Base-by-base conservation (phyloP, 1,140 invertebrate species). In the Panulirus ornatus region DNA sequence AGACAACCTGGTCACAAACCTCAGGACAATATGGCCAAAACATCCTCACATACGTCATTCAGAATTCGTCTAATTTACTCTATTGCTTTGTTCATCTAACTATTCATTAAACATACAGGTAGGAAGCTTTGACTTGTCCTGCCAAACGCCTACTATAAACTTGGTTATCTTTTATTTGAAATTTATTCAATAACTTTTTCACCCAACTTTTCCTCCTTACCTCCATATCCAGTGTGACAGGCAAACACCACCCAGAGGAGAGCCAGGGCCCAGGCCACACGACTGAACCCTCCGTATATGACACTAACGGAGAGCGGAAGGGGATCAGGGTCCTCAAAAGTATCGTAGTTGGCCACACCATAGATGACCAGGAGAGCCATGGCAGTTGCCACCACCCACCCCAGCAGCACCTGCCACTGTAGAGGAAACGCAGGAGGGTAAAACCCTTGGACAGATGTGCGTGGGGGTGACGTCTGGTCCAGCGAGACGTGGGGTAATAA, bases 221-320 rank as follows among this genome's bases (percentile, higher is more conserved):
- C 97, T 94, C 97, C 97, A 93, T 98, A 96, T 86, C 97, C 97
- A 40, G 96, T 97, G 34, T 97, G 96, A 93, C 97, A 98, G 0
- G 97, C 97, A 86, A 98, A 95, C 11, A 97, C 96, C 91, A 98
- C 96, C 97, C 97, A 99, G 0, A 96, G 95, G 22, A 98, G 93
- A 30, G 96, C 95, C 8, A 97, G 92, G 11, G 97, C 97, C 97
- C 97, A 98, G 22, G 96, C 95, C 73, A 96, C 97, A 93, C 98
- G 96, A 85, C 97, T 97, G 16, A 98, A 94, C 0, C 97, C 96
- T 92, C 96, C 97, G 94, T 98, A 98, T 2, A 96, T 95, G 16
- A 97, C 63, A 27, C 97, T 0, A 96, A 73, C 83, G 92, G 96
- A 1, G 0, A 22, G 44, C 1, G 81, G 78, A 14, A 88, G 30